Evolutionary conservation across 30 jellyfish, hydroid and myxozoan species (phyloP).

Genomic region (Turritopsis rubra): DNA sequence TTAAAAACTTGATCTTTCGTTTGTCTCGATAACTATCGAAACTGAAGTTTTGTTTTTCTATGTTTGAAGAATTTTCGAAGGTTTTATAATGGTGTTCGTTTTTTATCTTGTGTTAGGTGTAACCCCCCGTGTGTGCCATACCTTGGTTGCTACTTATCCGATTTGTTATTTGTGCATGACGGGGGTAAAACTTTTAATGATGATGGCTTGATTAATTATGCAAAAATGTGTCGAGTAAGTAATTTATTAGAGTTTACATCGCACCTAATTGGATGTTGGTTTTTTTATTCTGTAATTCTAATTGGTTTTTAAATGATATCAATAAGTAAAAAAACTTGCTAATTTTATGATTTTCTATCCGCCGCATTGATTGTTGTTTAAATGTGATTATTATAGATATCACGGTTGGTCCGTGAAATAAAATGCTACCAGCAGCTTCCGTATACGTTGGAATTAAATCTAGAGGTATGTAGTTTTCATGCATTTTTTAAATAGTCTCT

Average conservation of each 20-base stretch:
- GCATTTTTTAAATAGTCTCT: too few relatives aligned
- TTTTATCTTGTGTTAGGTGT: constrained; percentile 50
- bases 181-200: constrained; percentile 82
- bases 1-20: too few relatives aligned
- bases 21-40: not conserved
- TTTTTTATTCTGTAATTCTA: not conserved
- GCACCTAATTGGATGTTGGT: not conserved
- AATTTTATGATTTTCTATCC: not conserved
- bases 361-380: too few relatives aligned
- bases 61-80: too few relatives aligned
- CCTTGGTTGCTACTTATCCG: constrained; percentile 87
- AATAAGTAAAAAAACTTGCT: not conserved
- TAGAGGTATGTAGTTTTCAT: constrained; percentile 44
- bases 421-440: constrained; percentile 86
- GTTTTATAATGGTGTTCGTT: too few relatives aligned
- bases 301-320: not conserved
- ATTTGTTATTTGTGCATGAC: constrained; percentile 86
- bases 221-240: constrained; percentile 87
- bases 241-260: not conserved
- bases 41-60: not conserved
- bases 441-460: constrained; percentile 58
- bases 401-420: constrained; percentile 80
- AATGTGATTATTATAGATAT: constrained; percentile 40
- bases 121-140: constrained; percentile 97
- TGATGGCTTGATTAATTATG: constrained; percentile 66